phyloP scores from a whole-genome alignment of 2,113 vertebrate species.

The Boulengeromyrus knoepffleri region DNA sequence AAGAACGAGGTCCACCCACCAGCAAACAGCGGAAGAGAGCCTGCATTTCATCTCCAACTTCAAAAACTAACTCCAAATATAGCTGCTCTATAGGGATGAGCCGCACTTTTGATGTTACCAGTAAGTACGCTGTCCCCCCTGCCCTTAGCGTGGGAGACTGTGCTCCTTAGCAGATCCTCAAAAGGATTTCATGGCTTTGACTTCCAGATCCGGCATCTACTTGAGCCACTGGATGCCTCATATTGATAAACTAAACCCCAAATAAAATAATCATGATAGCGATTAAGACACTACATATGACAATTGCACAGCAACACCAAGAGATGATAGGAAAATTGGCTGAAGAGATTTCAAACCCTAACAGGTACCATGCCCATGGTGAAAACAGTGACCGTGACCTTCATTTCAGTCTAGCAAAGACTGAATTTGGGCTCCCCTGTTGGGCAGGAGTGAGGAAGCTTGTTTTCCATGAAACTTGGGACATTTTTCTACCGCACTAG shows the following conservation, averaged over 20 bases:
- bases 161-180: not conserved
- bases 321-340: not conserved
- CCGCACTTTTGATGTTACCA: slow-evolving; percentile 38
- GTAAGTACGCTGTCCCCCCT: slow-evolving; percentile 27
- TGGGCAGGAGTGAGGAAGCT: not conserved
- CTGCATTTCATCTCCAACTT: slow-evolving; percentile 45
- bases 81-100: slow-evolving; percentile 26
- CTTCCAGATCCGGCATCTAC: not conserved
- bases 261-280: not conserved
- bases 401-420: not conserved
- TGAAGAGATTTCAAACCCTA: not conserved
- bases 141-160: slow-evolving; percentile 13
- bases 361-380: not conserved
- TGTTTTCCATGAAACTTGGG: not conserved
- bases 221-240: not conserved
- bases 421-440: not conserved
- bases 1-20: slow-evolving; percentile 50
- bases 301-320: not conserved
- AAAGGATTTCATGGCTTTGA: not conserved
- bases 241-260: not conserved
- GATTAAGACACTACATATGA: not conserved
- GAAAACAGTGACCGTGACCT: not conserved
- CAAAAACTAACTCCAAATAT: slow-evolving; percentile 47
- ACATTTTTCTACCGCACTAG: not conserved
- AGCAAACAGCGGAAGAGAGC: slow-evolving; percentile 36